Percentiles rank a stretch among this genome's conserved stretches.
Conservation (phyloP, 1,140 invertebrate species). For the Telenomus remus region DNA sequence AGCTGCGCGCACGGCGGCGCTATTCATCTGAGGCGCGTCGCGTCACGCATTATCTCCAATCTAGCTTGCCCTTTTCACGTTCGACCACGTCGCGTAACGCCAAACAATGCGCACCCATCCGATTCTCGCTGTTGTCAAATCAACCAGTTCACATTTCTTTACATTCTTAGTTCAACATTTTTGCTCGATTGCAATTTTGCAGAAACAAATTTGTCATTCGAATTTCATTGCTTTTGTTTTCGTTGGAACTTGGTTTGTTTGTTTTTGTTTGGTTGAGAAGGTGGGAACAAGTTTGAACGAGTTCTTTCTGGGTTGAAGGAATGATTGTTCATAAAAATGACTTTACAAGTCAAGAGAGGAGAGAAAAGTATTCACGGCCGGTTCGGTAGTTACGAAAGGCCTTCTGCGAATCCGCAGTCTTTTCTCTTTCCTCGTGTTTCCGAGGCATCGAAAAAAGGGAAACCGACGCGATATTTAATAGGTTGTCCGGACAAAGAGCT, state of each 20-base stretch:
- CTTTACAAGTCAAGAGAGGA: constrained; percentile 30
- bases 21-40: constrained; percentile 50
- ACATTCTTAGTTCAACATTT: too few relatives aligned
- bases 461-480: constrained; percentile 60
- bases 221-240: too few relatives aligned
- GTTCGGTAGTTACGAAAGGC: constrained; percentile 48
- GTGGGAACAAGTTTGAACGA: too few relatives aligned
- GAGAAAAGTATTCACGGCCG: constrained; percentile 36
- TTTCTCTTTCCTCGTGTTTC: constrained; percentile 56
- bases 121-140: too few relatives aligned
- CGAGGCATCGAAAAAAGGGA: constrained; percentile 49
- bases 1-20: constrained; percentile 39
- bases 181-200: too few relatives aligned
- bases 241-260: too few relatives aligned
- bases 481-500: constrained; percentile 63
- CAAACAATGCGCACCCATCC: constrained; percentile 47
- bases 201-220: too few relatives aligned
- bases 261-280: too few relatives aligned
- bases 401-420: constrained; percentile 55
- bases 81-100: constrained; percentile 33
- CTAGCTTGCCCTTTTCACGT: constrained; percentile 47
- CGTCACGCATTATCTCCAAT: constrained; percentile 51
- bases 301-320: too few relatives aligned
- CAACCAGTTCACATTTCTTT: too few relatives aligned
- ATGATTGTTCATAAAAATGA: constrained; percentile 25